Conservation (phyloP, 2,113 vertebrate species). For the Onychorhynchus coronatus region DNA sequence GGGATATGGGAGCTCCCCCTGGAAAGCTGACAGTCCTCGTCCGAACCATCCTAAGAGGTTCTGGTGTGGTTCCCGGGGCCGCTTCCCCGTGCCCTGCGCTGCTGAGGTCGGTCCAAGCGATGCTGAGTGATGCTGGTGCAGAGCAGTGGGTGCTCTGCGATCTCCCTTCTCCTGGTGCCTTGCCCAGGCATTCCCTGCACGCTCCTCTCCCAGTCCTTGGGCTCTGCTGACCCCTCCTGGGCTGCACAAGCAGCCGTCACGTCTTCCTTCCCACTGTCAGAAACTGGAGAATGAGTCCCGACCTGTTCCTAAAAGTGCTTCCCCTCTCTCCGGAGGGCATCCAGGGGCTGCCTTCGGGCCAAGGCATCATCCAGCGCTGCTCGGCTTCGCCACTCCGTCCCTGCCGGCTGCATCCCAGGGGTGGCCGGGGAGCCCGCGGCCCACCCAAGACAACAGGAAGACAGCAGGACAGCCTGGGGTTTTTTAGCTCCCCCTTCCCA, state of each 20-base stretch:
- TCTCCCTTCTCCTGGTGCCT: too few species aligned
- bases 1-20: neutral
- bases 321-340: neutral
- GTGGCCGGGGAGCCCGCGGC: neutral
- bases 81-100: fast-evolving
- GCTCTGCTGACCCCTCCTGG: constrained; percentile 51
- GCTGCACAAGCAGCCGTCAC: neutral
- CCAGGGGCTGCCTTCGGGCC: neutral
- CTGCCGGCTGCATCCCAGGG: neutral
- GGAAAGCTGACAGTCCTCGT: neutral
- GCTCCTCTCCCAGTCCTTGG: neutral
- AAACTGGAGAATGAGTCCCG: neutral
- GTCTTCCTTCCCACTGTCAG: neutral
- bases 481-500: neutral
- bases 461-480: fast-evolving
- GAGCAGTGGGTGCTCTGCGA: neutral
- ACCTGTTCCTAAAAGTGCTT: fast-evolving
- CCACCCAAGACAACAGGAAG: neutral
- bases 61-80: fast-evolving
- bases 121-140: fast-evolving
- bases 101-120: neutral
- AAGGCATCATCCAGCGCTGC: neutral
- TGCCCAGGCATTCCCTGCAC: neutral
- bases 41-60: neutral
- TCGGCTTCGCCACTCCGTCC: neutral